A percentile compares a stretch with the other conserved stretches of the same genome.
Evolutionary conservation across 2,888 invertebrate genomes (phyloP).

Genomic region (Helleia helle): DNA sequence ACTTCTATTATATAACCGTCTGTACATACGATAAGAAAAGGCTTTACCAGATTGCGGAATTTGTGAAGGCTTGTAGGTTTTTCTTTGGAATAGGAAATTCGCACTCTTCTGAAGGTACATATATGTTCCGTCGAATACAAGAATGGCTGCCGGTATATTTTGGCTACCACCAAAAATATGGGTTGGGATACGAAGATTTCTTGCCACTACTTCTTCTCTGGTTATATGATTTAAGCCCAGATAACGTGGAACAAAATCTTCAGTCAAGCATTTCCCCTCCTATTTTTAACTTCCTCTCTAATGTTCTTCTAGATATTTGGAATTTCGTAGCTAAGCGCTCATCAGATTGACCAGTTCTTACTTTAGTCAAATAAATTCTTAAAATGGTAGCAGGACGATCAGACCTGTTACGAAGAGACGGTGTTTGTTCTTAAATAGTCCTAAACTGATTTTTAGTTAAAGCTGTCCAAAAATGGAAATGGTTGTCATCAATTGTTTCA

Average conservation of each 20-base stretch:
- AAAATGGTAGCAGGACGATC: slow-evolving; percentile 11
- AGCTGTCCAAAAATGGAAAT: slow-evolving; percentile 14
- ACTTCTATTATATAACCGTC: too few species aligned
- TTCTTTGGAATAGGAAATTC: too few species aligned
- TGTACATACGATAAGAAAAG: too few species aligned
- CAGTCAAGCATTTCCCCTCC: slow-evolving; percentile 17
- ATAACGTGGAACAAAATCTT: slow-evolving; percentile 15
- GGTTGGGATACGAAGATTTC: slow-evolving; percentile 10
- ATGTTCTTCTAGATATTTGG: slow-evolving; percentile 9
- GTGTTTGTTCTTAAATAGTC: slow-evolving; percentile 13
- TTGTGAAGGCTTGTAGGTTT: too few species aligned
- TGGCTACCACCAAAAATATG: not conserved
- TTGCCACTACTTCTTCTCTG: slow-evolving; percentile 12
- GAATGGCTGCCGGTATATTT: not conserved
- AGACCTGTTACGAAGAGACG: slow-evolving; percentile 13
- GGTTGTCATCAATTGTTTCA: slow-evolving; percentile 15
- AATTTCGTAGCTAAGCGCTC: slow-evolving; percentile 10
- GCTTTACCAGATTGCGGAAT: too few species aligned
- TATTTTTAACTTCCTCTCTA: slow-evolving; percentile 57
- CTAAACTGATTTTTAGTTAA: slow-evolving; percentile 13
- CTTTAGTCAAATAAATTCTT: slow-evolving; percentile 14
- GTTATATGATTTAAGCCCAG: slow-evolving; percentile 17
- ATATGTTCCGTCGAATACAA: not conserved
- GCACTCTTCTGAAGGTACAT: too few species aligned
- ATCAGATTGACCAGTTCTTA: slow-evolving; percentile 19